Evolutionary conservation across 2,888 invertebrate genomes (phyloP).

Genomic region (Eristalis pertinax): DNA sequence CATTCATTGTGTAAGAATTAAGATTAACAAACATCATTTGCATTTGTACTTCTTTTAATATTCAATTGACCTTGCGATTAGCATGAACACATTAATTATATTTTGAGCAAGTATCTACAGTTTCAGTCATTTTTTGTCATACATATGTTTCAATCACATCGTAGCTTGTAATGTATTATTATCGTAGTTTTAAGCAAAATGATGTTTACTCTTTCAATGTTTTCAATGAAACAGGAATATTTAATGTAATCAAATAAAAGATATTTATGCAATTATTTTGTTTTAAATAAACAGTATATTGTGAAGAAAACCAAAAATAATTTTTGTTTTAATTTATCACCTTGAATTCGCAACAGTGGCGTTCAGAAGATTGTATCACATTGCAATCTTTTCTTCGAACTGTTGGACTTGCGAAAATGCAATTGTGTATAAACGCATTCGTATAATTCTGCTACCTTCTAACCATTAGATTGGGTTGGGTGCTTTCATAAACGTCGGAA

Average conservation of each 20-base stretch:
- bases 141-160: not conserved
- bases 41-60: not conserved
- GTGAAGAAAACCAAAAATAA: slow-evolving; percentile 10
- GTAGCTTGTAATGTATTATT: slow-evolving; percentile 10
- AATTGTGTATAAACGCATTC: too few relatives aligned
- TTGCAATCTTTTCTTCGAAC: too few relatives aligned
- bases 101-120: not conserved
- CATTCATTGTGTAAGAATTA: not conserved
- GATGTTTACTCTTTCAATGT: slow-evolving; percentile 47
- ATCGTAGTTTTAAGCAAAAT: slow-evolving; percentile 26
- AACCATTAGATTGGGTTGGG: too few relatives aligned
- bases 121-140: not conserved
- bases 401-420: too few relatives aligned
- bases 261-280: slow-evolving; percentile 9
- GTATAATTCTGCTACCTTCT: too few relatives aligned
- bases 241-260: slow-evolving; percentile 27
- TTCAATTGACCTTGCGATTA: not conserved
- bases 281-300: slow-evolving; percentile 45
- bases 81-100: not conserved
- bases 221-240: slow-evolving; percentile 6
- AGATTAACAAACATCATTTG: not conserved
- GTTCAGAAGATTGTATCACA: not conserved
- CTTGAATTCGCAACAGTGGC: not conserved
- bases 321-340: not conserved
- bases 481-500: too few relatives aligned